Base-by-base conservation (phyloP, 2,888 invertebrate genomes). In the Mesoligia furuncula region DNA sequence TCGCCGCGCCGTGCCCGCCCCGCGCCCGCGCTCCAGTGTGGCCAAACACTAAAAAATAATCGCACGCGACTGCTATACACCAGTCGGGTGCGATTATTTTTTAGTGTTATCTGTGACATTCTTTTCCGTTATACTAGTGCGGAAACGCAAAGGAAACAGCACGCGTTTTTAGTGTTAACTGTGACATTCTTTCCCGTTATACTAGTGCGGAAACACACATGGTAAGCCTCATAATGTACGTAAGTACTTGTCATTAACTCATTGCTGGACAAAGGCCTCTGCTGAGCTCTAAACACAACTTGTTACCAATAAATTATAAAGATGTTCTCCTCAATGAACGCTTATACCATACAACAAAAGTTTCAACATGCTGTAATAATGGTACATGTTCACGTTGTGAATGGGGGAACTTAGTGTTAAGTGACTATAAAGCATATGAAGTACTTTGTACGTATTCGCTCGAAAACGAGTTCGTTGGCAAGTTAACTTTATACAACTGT, bases 371-470 rank as follows among this genome's bases (percentile, higher is more conserved):
- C 57, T 36, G 27, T 69, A 83, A 77, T 61, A 59, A 77, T 70
- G 65, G 69, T 83, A 59, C 78, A 80, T 83, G 65, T 39, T 61
- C 51, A 27, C 54, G 31, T 80, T 83, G 77, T 83, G 69, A 66
- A 83, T 83, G 62, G 45, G 15, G 39, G 15, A 51, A 42, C 45
- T 31, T 70, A 77, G 71, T 67, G 62, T 71, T 76, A 78, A 72
- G 57, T 48, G 67, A 67, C 71, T 84, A 48, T 65, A 70, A 66
- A 84, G 36, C 42, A 8, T 59, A 66, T 59, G 45, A 70, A 70
- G 68, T 27, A 62, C 31, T 59, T 51, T 42, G 42, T 73, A 73
- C 15, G 57, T 65, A 31, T 61, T 42, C 48, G n/a, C 54, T 72
- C 20, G 15, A 42, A 54, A 42, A 65, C 24, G 27, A 27, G 64